Evolutionary conservation across 2,888 invertebrate species (phyloP), one percentile per base, ranked within the genome.

Genomic region (Celastrina argiolus): DNA sequence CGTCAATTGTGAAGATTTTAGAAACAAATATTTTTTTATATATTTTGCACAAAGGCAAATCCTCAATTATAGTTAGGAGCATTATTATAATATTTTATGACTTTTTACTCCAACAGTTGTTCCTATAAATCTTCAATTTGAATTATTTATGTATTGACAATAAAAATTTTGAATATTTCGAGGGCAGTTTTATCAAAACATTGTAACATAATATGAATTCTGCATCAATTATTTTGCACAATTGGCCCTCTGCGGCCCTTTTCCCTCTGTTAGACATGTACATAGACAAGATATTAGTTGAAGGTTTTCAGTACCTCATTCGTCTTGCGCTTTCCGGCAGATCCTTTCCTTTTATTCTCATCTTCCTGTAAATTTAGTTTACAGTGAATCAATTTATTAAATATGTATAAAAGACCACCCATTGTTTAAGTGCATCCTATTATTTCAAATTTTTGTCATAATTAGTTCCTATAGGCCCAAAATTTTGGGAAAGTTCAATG

Each of bases 251-350:
- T 72, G 22, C 0, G 75, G 77, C 82, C 86, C 87, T 88, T 87
- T 87, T 82, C 85, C 88, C 85, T 85, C 84, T 85, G 85, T 80
- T 79, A 72, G 73, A 70, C 64, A 41, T 69, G 68, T 69, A 22
- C 73, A 67, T 72, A 75, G 69, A 70, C 71, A 72, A 71, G 72
- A 75, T 75, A 85, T 87, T 86, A 89, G 85, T 83, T 89, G 85
- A 89, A 88, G 89, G 90, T 88, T 88, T 89, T 89, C 88, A 88
- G 88, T 91, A 91, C 91, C 91, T 91, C 91, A 89, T 89, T 92
- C 77, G 86, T 88, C 79, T 84, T 88, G 82, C 91, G 92, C 78
- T 88, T 91, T 79, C 92, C 88, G 64, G 90, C 85, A 75, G 85
- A 76, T 67, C 86, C 84, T 86, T 91, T 93, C 76, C 92, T 92